A percentile compares a stretch with the other conserved stretches of the same genome.
phyloP scores from a whole-genome alignment of 2,113 vertebrate species.

The Plotosus lineatus region DNA sequence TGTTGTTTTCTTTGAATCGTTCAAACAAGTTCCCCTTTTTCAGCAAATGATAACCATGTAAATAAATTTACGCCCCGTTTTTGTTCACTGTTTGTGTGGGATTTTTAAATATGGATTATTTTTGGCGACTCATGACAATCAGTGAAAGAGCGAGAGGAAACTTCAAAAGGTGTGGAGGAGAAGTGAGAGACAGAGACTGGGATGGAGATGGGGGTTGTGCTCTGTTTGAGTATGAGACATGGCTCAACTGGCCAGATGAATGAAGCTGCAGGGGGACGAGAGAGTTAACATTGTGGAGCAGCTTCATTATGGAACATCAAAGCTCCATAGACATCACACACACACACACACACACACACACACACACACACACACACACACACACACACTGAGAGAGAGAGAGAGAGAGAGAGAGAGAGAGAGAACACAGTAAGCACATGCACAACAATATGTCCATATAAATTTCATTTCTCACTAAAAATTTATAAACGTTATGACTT shows the following conservation, averaged over 20 bases:
- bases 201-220: conserved; percentile 62
- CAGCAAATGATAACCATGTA: conserved; percentile 70
- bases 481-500: not conserved
- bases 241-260: conserved; percentile 86
- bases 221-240: conserved; percentile 46
- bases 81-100: conserved; percentile 8
- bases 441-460: not conserved
- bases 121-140: conserved; percentile 71
- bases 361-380: not conserved
- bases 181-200: conserved; percentile 87
- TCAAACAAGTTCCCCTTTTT: conserved; percentile 72
- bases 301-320: conserved; percentile 30
- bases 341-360: conserved; percentile 16
- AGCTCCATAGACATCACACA: conserved; percentile 20
- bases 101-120: conserved; percentile 61
- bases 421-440: too few relatives aligned
- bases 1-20: conserved; percentile 74
- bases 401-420: too few relatives aligned
- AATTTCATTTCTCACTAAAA: not conserved
- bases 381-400: too few relatives aligned
- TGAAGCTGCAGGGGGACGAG: conserved; percentile 91
- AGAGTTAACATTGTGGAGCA: conserved; percentile 80
- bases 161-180: conserved; percentile 86
- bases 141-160: conserved; percentile 78
- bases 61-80: conserved; percentile 56